A percentile compares a stretch with the other conserved stretches of the same genome.
Conservation (phyloP, 2,888 invertebrate species). For the Pachymerium ferrugineum region DNA sequence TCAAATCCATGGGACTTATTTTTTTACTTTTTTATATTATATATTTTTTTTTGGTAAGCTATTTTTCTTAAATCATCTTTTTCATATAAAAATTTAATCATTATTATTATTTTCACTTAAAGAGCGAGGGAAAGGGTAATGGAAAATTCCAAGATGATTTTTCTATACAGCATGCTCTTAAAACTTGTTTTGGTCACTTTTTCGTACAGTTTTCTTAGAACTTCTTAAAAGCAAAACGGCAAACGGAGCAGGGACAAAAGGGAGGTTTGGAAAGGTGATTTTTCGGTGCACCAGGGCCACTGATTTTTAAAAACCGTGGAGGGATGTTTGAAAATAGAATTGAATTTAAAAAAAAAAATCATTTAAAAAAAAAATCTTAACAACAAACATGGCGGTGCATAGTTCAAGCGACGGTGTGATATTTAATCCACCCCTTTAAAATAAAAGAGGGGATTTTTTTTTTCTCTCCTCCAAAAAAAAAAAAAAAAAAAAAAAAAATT, state of each 20-base stretch:
- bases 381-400: conserved; percentile 28
- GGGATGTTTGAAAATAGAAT: background rate
- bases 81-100: conserved; percentile 24
- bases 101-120: conserved; percentile 27
- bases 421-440: conserved; percentile 14
- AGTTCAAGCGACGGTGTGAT: conserved; percentile 30
- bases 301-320: conserved; percentile 28
- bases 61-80: conserved; percentile 20
- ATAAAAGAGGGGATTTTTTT: conserved; percentile 10
- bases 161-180: conserved; percentile 11
- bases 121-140: conserved; percentile 13
- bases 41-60: conserved; percentile 9
- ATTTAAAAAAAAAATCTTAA: background rate
- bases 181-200: background rate
- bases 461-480: too few species aligned
- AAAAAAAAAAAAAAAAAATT: too few species aligned
- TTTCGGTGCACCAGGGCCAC: conserved; percentile 23
- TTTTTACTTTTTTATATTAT: too few species aligned
- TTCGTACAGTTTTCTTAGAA: background rate
- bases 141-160: conserved; percentile 6
- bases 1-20: conserved; percentile 27
- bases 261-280: conserved; percentile 11
- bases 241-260: conserved; percentile 25
- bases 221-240: conserved; percentile 17
- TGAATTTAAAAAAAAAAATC: background rate